phyloP scores from a whole-genome alignment of 2,113 vertebrate genomes.

The Pygoscelis antarcticus region DNA sequence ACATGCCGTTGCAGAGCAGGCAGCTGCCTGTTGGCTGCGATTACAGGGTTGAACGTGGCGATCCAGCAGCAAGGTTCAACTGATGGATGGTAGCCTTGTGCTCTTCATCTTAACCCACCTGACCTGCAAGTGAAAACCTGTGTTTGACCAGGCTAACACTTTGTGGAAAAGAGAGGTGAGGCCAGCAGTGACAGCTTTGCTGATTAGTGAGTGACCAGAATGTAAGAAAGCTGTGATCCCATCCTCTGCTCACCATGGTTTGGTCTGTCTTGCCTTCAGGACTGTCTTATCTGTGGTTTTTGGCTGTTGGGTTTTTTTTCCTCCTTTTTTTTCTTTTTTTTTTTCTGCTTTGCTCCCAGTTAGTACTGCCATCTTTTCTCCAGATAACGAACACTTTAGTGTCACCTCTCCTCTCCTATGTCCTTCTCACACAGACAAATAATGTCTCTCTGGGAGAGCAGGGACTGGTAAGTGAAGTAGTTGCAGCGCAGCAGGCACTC shows the following conservation, averaged over 20 bases:
- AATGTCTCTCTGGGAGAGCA: background rate
- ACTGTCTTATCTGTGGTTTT: background rate
- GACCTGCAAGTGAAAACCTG: background rate
- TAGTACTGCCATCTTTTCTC: background rate
- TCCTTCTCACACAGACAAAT: background rate
- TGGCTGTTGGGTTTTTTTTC: fast-evolving
- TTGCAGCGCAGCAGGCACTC: background rate
- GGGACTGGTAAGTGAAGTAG: background rate
- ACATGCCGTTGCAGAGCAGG: background rate
- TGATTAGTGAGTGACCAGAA: background rate
- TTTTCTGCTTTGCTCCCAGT: background rate
- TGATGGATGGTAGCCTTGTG: background rate
- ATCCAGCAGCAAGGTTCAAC: background rate
- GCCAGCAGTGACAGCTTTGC: background rate
- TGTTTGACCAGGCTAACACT: background rate
- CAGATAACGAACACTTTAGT: background rate
- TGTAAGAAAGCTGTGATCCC: background rate
- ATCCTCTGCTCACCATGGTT: background rate
- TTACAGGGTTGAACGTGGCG: fast-evolving
- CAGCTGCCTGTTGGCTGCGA: background rate
- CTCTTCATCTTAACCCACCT: background rate
- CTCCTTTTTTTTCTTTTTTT: too few species aligned
- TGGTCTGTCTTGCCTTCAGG: background rate
- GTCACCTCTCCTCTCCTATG: background rate
- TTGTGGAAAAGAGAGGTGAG: background rate